Percentiles rank a stretch among this genome's conserved stretches.
These are phyloP conservation scores for Xestoiulus laeticollis DNA, from an alignment of 2,888 invertebrate genomes.

Conservation along the genomic window DNA sequence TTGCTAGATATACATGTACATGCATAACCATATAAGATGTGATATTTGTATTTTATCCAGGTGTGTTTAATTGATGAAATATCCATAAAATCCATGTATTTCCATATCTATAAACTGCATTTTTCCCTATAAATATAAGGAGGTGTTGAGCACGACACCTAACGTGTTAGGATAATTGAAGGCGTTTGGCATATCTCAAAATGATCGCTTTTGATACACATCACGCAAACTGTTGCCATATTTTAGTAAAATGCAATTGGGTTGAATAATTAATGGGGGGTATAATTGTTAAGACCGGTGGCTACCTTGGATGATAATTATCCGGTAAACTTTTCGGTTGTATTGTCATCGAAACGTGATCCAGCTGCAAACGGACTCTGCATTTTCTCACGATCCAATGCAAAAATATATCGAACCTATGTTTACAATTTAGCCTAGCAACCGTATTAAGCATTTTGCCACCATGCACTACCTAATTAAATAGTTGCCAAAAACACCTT, in stretches of 20 bases:
- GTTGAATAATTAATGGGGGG: not conserved
- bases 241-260: conserved; percentile 21
- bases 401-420: conserved; percentile 6
- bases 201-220: not conserved
- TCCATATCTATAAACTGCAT: not conserved
- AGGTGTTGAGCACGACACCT: conserved; percentile 21
- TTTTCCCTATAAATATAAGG: not conserved
- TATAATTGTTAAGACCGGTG: not conserved
- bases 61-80: not conserved
- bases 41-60: not conserved
- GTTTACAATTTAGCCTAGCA: conserved; percentile 41
- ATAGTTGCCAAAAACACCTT: not conserved
- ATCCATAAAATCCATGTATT: not conserved
- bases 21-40: too few species aligned
- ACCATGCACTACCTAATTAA: conserved; percentile 22
- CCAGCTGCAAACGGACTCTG: not conserved
- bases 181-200: not conserved
- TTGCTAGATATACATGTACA: too few species aligned
- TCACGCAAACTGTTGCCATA: not conserved
- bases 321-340: not conserved
- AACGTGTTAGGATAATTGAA: not conserved
- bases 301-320: not conserved
- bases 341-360: conserved; percentile 29
- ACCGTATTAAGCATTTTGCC: not conserved
- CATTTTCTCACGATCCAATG: conserved; percentile 24